phyloP scores from a whole-genome alignment of 1,140 invertebrate genomes.

The Drosophila sucinea region DNA sequence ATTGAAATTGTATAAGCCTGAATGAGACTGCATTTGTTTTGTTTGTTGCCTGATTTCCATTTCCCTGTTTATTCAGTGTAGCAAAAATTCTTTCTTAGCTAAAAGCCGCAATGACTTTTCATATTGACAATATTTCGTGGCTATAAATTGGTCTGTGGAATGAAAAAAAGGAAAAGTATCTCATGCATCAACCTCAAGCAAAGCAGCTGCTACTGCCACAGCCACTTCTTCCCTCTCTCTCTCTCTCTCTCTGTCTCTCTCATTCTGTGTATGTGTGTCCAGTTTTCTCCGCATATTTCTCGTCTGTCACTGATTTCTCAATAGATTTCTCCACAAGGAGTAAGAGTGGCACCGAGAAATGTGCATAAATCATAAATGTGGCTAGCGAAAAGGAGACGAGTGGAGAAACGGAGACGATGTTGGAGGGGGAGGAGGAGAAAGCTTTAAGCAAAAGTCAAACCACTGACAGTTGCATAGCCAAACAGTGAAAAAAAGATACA shows the following conservation, averaged over 20 bases:
- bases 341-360: conserved; percentile 32
- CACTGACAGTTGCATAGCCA: conserved; percentile 56
- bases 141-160: conserved; percentile 6
- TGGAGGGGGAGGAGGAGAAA: not conserved
- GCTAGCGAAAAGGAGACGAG: conserved; percentile 15
- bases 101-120: conserved; percentile 60
- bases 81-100: conserved; percentile 22
- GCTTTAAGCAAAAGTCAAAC: conserved; percentile 75
- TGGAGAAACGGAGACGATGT: not conserved
- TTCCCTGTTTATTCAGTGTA: conserved; percentile 49
- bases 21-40: conserved; percentile 60
- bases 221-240: conserved; percentile 16
- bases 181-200: conserved; percentile 53
- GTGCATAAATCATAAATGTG: conserved; percentile 71
- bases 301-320: conserved; percentile 77
- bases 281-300: conserved; percentile 58
- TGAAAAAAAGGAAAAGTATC: conserved; percentile 1
- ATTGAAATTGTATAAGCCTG: conserved; percentile 36
- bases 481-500: conserved; percentile 38
- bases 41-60: conserved; percentile 46
- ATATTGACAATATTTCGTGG: conserved; percentile 53
- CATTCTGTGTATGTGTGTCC: conserved; percentile 3
- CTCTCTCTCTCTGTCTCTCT: conserved; percentile 5
- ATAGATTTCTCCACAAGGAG: conserved; percentile 68
- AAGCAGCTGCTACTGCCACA: conserved; percentile 43